Percentiles rank a stretch among this genome's conserved stretches.
Evolutionary conservation across 2,113 vertebrate genomes (phyloP).

Genomic region (zebrafish (Danio rerio)): DNA sequence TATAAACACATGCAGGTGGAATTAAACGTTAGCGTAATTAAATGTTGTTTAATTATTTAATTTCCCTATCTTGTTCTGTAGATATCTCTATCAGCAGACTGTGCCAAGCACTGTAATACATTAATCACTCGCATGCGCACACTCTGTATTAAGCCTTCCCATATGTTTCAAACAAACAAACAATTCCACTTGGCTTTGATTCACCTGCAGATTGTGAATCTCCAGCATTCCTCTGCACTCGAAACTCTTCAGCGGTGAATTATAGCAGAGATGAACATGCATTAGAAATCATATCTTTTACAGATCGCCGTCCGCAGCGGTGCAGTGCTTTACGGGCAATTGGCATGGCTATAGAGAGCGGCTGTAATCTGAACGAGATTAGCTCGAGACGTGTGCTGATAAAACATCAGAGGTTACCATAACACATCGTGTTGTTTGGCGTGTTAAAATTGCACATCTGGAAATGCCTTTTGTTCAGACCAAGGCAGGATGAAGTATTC

Average conservation of each 20-base stretch:
- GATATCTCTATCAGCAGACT: not conserved
- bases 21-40: not conserved
- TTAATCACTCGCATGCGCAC: not conserved
- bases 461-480: slow-evolving; percentile 33
- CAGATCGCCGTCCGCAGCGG: not conserved
- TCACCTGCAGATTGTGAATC: not conserved
- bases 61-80: not conserved
- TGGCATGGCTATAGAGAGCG: slow-evolving; percentile 15
- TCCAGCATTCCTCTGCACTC: not conserved
- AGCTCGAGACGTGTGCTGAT: not conserved
- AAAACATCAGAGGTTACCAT: slow-evolving; percentile 39
- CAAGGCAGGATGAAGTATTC: slow-evolving; percentile 21
- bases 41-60: not conserved
- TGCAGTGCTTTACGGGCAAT: not conserved
- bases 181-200: not conserved
- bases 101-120: not conserved
- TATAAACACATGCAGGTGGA: too few species aligned
- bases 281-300: slow-evolving; percentile 15
- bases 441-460: slow-evolving; percentile 28
- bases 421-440: not conserved
- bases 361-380: slow-evolving; percentile 27
- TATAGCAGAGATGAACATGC: slow-evolving; percentile 6
- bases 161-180: not conserved
- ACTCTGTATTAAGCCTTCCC: not conserved
- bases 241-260: not conserved